Conservation (phyloP, 2,113 vertebrate genomes). For the Nothoprocta perdicaria region DNA sequence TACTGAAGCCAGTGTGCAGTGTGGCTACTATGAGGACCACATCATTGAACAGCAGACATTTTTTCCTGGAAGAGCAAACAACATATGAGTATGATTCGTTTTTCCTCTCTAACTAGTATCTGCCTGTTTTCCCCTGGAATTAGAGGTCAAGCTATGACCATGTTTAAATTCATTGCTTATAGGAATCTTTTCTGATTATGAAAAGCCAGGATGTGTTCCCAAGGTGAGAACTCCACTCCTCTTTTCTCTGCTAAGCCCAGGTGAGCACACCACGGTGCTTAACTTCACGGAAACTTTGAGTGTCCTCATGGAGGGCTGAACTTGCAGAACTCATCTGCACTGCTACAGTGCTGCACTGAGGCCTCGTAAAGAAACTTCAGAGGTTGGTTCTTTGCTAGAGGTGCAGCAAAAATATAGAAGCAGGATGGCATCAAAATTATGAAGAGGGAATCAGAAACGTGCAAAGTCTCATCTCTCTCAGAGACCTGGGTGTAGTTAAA, state of each 20-base stretch:
- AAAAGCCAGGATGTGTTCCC: background rate
- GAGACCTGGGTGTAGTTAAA: background rate
- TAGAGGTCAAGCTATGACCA: background rate
- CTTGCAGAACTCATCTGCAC: background rate
- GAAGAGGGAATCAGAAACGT: background rate
- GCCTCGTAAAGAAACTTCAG: background rate
- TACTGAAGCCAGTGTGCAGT: conserved; percentile 37
- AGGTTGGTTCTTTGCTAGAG: background rate
- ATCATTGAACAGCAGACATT: background rate
- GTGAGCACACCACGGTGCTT: background rate
- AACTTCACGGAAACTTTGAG: background rate
- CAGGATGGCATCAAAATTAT: background rate
- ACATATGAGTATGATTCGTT: background rate
- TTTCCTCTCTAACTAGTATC: background rate
- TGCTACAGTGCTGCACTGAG: background rate
- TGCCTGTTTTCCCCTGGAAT: background rate
- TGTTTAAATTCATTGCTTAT: background rate
- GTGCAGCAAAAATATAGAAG: background rate
- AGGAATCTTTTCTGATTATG: background rate
- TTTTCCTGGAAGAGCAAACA: conserved; percentile 59
- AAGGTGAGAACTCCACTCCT: background rate
- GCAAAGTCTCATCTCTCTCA: background rate
- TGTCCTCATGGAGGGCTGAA: background rate
- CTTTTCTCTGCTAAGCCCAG: background rate
- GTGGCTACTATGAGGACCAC: conserved; percentile 38